Percentiles rank a stretch among this genome's conserved stretches.
Conservation (phyloP, 2,113 vertebrate genomes). For the Pristiophorus japonicus region DNA sequence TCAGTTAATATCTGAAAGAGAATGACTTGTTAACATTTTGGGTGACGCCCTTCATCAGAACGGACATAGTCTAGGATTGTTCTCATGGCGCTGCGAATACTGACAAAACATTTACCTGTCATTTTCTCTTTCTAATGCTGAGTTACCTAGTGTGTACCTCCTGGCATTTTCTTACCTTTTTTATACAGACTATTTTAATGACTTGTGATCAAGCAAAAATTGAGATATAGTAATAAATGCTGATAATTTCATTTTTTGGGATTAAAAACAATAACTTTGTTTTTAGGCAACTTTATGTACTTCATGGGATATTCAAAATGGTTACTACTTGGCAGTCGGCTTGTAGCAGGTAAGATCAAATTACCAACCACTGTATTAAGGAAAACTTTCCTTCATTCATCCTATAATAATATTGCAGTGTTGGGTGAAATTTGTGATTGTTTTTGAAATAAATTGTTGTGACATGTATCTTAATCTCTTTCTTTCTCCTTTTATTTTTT, state of each 20-base stretch:
- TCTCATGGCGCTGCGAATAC: too few relatives aligned
- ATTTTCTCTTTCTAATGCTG: background rate
- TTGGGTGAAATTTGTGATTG: background rate
- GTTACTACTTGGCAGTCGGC: conserved; percentile 67
- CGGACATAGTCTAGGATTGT: too few relatives aligned
- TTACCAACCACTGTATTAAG: background rate
- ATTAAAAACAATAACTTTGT: conserved; percentile 18
- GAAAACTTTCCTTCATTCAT: background rate
- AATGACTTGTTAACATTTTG: background rate
- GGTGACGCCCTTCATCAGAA: background rate
- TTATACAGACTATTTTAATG: background rate
- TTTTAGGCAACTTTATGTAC: conserved; percentile 73
- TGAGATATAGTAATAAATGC: too few relatives aligned
- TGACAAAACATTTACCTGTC: background rate
- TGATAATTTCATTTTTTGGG: background rate
- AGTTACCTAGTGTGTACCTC: background rate
- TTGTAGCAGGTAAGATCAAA: conserved; percentile 66
- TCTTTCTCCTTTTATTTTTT: background rate
- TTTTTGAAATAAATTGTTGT: background rate
- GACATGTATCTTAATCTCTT: background rate
- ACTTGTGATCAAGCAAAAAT: background rate
- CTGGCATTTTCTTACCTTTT: background rate
- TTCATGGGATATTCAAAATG: conserved; percentile 72
- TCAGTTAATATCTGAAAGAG: background rate
- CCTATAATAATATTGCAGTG: too few relatives aligned